Evolutionary conservation across 2,888 invertebrate species (phyloP).

Genomic region (Abscondita cerata): DNA sequence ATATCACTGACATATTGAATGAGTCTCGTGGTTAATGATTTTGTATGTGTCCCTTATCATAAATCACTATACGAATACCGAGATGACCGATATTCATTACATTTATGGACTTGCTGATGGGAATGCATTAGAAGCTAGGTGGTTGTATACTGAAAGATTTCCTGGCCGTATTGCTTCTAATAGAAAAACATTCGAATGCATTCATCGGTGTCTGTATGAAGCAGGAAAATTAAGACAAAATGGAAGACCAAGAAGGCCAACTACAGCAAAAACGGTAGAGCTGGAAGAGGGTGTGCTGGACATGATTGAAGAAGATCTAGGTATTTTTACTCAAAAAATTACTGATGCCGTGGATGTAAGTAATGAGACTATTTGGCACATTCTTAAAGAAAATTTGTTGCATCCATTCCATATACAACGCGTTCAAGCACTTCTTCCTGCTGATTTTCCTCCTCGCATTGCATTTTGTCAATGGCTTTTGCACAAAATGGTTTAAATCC

Average conservation of each 20-base stretch:
- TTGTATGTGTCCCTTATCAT: too few species aligned
- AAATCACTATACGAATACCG: too few species aligned
- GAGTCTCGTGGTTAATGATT: too few species aligned
- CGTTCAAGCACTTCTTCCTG: slow-evolving; percentile 21
- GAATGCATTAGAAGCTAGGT: too few species aligned
- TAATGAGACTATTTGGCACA: slow-evolving; percentile 10
- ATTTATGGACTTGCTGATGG: too few species aligned
- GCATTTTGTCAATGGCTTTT: slow-evolving; percentile 23
- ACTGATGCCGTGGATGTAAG: not conserved
- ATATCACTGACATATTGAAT: too few species aligned
- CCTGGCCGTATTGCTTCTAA: too few species aligned
- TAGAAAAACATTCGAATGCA: slow-evolving; percentile 17
- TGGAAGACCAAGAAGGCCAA: slow-evolving; percentile 21
- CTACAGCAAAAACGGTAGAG: slow-evolving; percentile 10
- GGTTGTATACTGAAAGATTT: too few species aligned
- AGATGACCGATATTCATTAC: too few species aligned
- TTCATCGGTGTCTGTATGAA: slow-evolving; percentile 26
- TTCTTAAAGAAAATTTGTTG: slow-evolving; percentile 5
- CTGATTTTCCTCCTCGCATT: slow-evolving; percentile 19
- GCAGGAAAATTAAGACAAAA: slow-evolving; percentile 21
- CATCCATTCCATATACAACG: slow-evolving; percentile 10
- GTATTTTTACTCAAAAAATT: not conserved
- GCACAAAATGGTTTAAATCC: slow-evolving; percentile 26
- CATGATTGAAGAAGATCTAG: slow-evolving; percentile 15
- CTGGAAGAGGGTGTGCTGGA: slow-evolving; percentile 13